A percentile compares a stretch with the other conserved stretches of the same genome.
Conservation (phyloP, 1,140 invertebrate genomes). For the Spodoptera frugiperda region DNA sequence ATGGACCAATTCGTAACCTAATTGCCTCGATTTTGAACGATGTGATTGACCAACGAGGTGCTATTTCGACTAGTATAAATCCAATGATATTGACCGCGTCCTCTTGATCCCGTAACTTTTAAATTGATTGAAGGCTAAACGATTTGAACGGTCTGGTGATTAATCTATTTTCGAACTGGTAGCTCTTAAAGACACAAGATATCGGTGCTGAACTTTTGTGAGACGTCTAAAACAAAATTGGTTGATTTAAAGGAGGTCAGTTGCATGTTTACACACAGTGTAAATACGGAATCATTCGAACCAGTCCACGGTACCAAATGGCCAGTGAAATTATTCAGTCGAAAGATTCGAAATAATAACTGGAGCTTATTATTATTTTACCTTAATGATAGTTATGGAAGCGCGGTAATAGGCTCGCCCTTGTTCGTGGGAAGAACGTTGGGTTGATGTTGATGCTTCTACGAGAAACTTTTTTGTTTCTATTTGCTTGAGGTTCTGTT, state of each 20-base stretch:
- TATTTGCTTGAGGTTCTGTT: constrained; percentile 13
- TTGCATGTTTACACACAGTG: constrained; percentile 44
- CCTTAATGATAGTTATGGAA: constrained; percentile 76
- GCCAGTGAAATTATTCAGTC: constrained; percentile 71
- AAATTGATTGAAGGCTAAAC: constrained; percentile 43
- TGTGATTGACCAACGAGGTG: constrained; percentile 39
- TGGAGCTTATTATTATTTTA: constrained; percentile 71
- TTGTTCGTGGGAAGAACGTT: constrained; percentile 68
- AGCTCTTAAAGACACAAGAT: constrained; percentile 29
- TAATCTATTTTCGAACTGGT: constrained; percentile 30
- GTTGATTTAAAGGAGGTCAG: constrained; percentile 37
- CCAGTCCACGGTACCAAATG: constrained; percentile 52
- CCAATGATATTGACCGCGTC: constrained; percentile 42
- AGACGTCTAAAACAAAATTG: constrained; percentile 31
- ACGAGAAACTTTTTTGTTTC: constrained; percentile 47
- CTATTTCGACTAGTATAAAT: constrained; percentile 38
- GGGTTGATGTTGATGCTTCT: constrained; percentile 51
- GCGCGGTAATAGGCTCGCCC: constrained; percentile 66
- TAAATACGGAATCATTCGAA: constrained; percentile 31
- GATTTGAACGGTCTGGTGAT: constrained; percentile 34
- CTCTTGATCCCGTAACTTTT: constrained; percentile 40
- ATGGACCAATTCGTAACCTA: constrained; percentile 6
- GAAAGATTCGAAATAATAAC: constrained; percentile 71
- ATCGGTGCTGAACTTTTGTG: constrained; percentile 17
- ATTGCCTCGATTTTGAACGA: constrained; percentile 37